Conservation (phyloP, 1,140 invertebrate species). For the Platyura marginata region DNA sequence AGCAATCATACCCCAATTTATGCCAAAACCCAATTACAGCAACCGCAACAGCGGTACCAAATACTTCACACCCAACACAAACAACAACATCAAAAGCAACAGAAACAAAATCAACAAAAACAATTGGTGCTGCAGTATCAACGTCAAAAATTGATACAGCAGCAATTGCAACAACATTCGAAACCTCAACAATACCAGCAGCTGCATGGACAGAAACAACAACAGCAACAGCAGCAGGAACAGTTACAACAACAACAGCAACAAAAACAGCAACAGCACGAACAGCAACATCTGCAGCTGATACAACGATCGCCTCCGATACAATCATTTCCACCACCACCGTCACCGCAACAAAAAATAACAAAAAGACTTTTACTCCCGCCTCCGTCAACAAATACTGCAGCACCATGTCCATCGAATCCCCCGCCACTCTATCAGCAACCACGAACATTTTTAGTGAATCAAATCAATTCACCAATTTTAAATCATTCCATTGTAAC, state of each 20-base stretch:
- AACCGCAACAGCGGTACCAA: constrained; percentile 5
- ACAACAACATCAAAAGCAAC: constrained; percentile 1
- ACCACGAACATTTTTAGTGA: too few relatives aligned
- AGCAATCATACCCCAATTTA: constrained; percentile 7
- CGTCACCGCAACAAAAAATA: too few relatives aligned
- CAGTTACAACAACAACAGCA: neutral
- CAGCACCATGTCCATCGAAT: too few relatives aligned
- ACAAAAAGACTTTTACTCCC: too few relatives aligned
- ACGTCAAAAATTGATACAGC: constrained; percentile 5
- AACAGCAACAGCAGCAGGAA: neutral
- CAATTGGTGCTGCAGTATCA: constrained; percentile 6
- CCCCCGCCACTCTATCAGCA: too few relatives aligned
- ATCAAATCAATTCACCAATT: too few relatives aligned
- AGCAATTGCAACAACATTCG: constrained; percentile 8
- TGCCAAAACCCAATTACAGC: constrained; percentile 5
- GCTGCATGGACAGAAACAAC: constrained; percentile 4
- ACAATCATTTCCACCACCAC: constrained; percentile 16
- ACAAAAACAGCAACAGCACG: neutral
- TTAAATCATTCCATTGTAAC: too few relatives aligned
- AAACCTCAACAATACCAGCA: constrained; percentile 14
- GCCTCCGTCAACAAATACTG: too few relatives aligned
- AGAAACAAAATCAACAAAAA: constrained; percentile 2
- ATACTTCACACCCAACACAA: constrained; percentile 11
- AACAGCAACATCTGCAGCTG: constrained; percentile 13
- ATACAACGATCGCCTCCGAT: constrained; percentile 21